Evolutionary conservation across 1,140 invertebrate species (phyloP).

Genomic region (Nilaparvata lugens): DNA sequence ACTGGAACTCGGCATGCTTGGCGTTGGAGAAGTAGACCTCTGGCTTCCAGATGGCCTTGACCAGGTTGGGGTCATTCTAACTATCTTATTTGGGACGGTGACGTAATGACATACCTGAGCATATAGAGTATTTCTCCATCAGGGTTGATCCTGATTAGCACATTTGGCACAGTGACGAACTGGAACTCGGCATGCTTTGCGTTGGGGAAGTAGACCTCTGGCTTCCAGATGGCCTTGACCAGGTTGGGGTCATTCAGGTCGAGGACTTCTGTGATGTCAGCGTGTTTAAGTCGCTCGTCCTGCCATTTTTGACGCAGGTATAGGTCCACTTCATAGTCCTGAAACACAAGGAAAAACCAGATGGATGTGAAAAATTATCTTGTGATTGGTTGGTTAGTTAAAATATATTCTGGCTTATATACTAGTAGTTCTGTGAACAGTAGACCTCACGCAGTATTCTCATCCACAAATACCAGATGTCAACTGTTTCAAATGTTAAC

Average conservation of each 20-base stretch:
- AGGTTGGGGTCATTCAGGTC: constrained; percentile 47
- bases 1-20: too few relatives aligned
- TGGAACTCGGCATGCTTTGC: constrained; percentile 56
- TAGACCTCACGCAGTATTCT: too few relatives aligned
- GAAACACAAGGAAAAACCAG: constrained; percentile 4
- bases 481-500: too few relatives aligned
- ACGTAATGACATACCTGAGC: constrained; percentile 41
- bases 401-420: too few relatives aligned
- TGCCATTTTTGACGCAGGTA: constrained; percentile 48
- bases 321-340: constrained; percentile 52
- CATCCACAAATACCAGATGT: too few relatives aligned
- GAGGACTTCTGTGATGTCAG: constrained; percentile 40
- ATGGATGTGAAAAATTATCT: background rate
- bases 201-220: constrained; percentile 58
- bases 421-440: too few relatives aligned
- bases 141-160: constrained; percentile 51
- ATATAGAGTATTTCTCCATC: constrained; percentile 54
- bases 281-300: constrained; percentile 41
- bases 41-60: too few relatives aligned
- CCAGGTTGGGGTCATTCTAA: too few relatives aligned
- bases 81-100: too few relatives aligned
- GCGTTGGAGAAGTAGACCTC: too few relatives aligned
- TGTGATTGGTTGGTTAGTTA: too few relatives aligned
- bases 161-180: constrained; percentile 56
- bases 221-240: constrained; percentile 54